Evolutionary conservation across 2,113 vertebrate species (phyloP), one percentile per base, ranked within the genome.

Genomic region (Zosterops hypoxanthus): DNA sequence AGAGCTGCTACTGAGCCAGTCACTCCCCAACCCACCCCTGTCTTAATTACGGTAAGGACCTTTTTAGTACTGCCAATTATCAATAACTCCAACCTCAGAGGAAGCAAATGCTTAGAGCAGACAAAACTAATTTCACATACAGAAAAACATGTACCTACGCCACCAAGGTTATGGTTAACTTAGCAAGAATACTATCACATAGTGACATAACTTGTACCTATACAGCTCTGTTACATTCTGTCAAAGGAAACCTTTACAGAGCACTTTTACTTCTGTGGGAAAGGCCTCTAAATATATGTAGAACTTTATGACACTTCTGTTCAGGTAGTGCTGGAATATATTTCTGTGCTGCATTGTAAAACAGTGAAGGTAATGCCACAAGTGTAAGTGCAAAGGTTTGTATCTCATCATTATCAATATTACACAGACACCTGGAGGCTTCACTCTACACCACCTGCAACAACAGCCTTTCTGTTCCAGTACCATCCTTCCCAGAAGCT

Each of bases 91-190:
- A 53, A 53, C 11, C 20, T 17, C 50, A 24, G 36, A 42, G 11
- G 33, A 41, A 71, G 33, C 36, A 41, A 41, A 41, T 71, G 21
- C 1, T 18, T 31, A 9, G 29, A 41, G 49, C 16, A 53, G 8
- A 23, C 15, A 71, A 70, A 70, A 70, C 7, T 39, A 9, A 71
- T 41, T 41, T 25, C 50, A 55, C 15, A 10, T 10, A 33, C 20
- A 24, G 49, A 33, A 53, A 18, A 53, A 24, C 36, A 71, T 8
- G 22, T 0, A 25, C 6, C 15, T 36, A 53, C 1, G 0, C 4
- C 6, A 31, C 4, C 36, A 41, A 24, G 2, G 21, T 2, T 10
- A 41, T 14, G 15, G 36, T 24, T 53, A 9, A 31, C 36, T 8
- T 4, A 24, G 28, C 21, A 41, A 53, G 28, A 41, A 18, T 14